Evolutionary conservation across 2,888 invertebrate genomes (phyloP), one percentile per base, ranked within the genome.

Genomic region (Sipha maydis): DNA sequence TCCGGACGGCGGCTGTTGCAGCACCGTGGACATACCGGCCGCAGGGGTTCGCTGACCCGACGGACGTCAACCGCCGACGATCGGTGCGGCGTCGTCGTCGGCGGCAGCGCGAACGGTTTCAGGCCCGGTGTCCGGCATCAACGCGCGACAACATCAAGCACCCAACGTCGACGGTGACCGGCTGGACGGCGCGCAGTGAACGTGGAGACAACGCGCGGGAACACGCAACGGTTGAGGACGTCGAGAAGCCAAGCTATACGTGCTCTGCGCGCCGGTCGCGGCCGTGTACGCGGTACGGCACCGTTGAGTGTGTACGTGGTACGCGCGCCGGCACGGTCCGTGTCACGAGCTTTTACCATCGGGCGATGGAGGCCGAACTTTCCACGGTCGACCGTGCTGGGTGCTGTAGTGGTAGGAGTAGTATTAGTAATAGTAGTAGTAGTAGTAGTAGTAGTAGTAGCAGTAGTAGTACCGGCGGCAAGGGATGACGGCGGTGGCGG

Each of bases 21-120:
- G 90, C 90, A 31, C 90, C 90, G 79, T 89, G 90, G 89, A 90
- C 85, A 83, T 88, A 90, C 89, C 88, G 90, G 56, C 78, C 79
- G 48, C 80, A 19, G 69, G 88, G 34, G 21, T 4, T n/a, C 21
- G 31, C 19, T 17, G 77, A 28, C 61, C 61, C 61, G 61, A 25
- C 61, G 61, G 61, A 61, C 61, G 61, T 61, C 1, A 61, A 61
- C 61, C 61, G 61, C 61, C 28, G 75, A 34, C 73, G 75, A 11
- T 38, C 21, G 75, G n/a, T n/a, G 34, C 34, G 34, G 3, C 38
- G 38, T 38, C 38, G 38, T 38, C 38, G 73, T 25, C n/a, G 73
- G 54, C 73, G 75, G 21, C 17, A 67, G 28, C 38, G 38, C 34
- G 34, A 48, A 34, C 34, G 83, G 69, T 11, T 21, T 14, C 73